Percentiles rank a stretch among this genome's conserved stretches.
These are phyloP conservation scores for Fulica atra DNA, from an alignment of 2,113 vertebrate genomes.

Conservation along the genomic window DNA sequence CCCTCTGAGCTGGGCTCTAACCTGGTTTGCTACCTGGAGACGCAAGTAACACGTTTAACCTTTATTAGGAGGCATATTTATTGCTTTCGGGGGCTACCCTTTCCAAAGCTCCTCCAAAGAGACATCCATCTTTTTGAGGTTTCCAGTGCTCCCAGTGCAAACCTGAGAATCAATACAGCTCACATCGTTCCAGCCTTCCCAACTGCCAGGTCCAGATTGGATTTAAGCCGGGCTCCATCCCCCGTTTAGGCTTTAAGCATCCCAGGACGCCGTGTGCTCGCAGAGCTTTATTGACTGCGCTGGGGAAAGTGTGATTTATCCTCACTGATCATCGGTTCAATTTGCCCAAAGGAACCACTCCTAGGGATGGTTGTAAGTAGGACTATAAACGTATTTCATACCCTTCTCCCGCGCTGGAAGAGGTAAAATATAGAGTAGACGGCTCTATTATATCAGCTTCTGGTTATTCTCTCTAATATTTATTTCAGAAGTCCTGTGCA, in stretches of 20 bases:
- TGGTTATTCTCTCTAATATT: neutral
- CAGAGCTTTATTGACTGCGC: neutral
- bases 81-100: neutral
- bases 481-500: neutral
- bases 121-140: neutral
- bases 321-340: neutral
- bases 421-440: slow-evolving; percentile 5
- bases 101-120: neutral
- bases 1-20: neutral
- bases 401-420: neutral
- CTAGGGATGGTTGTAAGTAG: neutral
- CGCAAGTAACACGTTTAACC: neutral
- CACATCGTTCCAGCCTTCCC: neutral
- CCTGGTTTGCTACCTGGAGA: neutral
- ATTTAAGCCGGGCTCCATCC: neutral
- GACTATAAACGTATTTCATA: slow-evolving; percentile 48
- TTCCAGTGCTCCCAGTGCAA: neutral
- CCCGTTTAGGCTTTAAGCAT: neutral
- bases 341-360: slow-evolving; percentile 7
- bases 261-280: neutral
- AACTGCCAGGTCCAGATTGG: neutral
- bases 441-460: neutral
- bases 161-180: neutral
- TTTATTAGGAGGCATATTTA: slow-evolving; percentile 22
- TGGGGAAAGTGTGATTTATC: slow-evolving; percentile 21